Conservation (phyloP, 1,140 invertebrate genomes). For the Panagrolaimus sp. region DNA sequence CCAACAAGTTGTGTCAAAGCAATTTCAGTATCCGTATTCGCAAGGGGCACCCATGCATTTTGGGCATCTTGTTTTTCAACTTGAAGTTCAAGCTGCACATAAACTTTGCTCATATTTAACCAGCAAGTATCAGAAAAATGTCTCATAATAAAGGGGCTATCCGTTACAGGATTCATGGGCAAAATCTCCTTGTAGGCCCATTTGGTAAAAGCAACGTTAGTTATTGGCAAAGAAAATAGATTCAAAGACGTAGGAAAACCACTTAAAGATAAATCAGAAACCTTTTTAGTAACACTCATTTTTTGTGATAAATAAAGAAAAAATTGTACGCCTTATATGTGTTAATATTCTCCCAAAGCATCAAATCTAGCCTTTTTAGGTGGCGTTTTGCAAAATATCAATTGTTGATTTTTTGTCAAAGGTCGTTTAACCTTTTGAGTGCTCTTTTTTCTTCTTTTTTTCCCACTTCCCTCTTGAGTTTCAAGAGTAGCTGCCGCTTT, state of each 20-base stretch:
- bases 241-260: background rate
- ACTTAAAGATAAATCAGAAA: background rate
- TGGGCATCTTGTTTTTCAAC: background rate
- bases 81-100: background rate
- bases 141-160: background rate
- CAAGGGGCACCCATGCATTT: background rate
- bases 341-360: conserved; percentile 3
- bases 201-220: background rate
- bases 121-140: background rate
- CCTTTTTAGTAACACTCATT: background rate
- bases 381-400: too few species aligned
- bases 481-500: background rate
- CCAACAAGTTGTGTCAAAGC: background rate
- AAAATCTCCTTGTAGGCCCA: background rate
- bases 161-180: background rate
- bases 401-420: too few species aligned
- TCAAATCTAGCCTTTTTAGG: too few species aligned
- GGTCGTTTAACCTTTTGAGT: background rate
- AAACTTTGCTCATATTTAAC: background rate
- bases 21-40: background rate
- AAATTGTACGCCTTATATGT: too few species aligned
- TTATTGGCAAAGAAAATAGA: background rate
- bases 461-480: background rate
- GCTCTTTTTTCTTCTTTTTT: background rate
- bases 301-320: background rate